A percentile compares a stretch with the other conserved stretches of the same genome.
These are phyloP conservation scores for Deilephila elpenor DNA, from an alignment of 2,888 invertebrate genomes.

Conservation along the genomic window DNA sequence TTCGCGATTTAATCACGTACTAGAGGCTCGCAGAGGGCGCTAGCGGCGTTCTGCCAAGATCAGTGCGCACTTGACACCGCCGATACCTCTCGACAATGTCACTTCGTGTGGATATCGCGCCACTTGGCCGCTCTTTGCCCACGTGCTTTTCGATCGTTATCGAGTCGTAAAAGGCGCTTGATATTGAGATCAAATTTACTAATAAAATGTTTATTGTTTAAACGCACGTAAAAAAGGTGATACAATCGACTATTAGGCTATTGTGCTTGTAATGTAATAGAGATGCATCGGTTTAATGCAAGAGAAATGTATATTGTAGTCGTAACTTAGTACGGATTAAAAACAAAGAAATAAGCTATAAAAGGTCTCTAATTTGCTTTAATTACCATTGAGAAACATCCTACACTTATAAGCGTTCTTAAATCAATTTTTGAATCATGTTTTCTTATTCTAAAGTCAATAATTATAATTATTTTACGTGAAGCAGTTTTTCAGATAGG, in stretches of 20 bases:
- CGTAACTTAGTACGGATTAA: too few relatives aligned
- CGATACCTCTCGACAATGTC: conserved; percentile 71
- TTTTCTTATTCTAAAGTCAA: too few relatives aligned
- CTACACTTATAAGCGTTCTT: too few relatives aligned
- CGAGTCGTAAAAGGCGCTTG: conserved; percentile 17
- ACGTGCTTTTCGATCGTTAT: conserved; percentile 43
- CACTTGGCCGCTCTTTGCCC: conserved; percentile 20
- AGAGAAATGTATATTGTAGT: too few relatives aligned
- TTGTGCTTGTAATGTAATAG: neutral
- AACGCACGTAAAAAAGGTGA: conserved; percentile 17
- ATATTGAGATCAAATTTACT: conserved; percentile 29
- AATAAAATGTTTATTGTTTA: conserved; percentile 34
- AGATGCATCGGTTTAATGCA: neutral
- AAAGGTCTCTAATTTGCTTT: too few relatives aligned
- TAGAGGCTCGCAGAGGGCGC: conserved; percentile 63
- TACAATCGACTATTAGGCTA: neutral
- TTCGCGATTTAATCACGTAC: conserved; percentile 83
- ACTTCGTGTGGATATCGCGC: conserved; percentile 59
- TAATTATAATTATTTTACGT: too few relatives aligned
- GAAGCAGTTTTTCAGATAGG: too few relatives aligned
- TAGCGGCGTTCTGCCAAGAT: conserved; percentile 64
- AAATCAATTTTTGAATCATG: too few relatives aligned
- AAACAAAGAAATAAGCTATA: too few relatives aligned
- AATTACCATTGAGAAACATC: too few relatives aligned
- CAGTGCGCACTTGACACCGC: conserved; percentile 75